Evolutionary conservation across 2,888 invertebrate genomes (phyloP), one percentile per base, ranked within the genome.

Genomic region (Thecophora atra): DNA sequence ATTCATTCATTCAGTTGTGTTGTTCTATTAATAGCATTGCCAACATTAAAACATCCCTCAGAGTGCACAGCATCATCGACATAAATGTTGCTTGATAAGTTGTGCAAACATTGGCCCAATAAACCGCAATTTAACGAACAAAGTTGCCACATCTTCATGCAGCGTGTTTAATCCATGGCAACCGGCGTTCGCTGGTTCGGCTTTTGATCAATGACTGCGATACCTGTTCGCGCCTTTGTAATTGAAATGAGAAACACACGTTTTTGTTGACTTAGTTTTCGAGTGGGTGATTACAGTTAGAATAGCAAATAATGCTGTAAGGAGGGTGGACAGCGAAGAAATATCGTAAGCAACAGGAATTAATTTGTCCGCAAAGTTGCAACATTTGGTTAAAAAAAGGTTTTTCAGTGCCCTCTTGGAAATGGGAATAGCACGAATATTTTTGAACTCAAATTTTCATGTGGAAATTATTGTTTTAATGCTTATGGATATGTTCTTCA

Each of bases 191-290:
- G 67, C 15, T 54, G 13, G 26, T 15, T 58, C 26, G 58, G 26
- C n/a, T 17, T 13, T 24, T 47, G 64, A 72, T 70, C n/a, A 30
- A 52, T 73, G 70, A 13, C 3, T 21, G 17, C 28, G 68, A 74
- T 78, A 83, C 81, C 82, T 83, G 81, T 81, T 81, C 81, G 77
- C 78, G 73, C 75, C 73, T 74, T 76, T 54, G 52, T 56, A 52
- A 64, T 60, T 71, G 56, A 63, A 72, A 73, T 72, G 47, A 37
- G 19, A 62, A 73, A 62, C 81, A 82, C 81, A 82, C 81, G 81
- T 72, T 74, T 71, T 72, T 80, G 74, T 83, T 83, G 81, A 73
- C 77, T 37, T 47, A 51, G 64, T 37, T 51, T 52, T 30, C 30
- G 52, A 52, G 52, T 66, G 66, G 30, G 26, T 66, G 66, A 28